These are phyloP conservation scores for Drosophila pruinosa DNA, from an alignment of 1,140 invertebrate species.

Conservation along the genomic window DNA sequence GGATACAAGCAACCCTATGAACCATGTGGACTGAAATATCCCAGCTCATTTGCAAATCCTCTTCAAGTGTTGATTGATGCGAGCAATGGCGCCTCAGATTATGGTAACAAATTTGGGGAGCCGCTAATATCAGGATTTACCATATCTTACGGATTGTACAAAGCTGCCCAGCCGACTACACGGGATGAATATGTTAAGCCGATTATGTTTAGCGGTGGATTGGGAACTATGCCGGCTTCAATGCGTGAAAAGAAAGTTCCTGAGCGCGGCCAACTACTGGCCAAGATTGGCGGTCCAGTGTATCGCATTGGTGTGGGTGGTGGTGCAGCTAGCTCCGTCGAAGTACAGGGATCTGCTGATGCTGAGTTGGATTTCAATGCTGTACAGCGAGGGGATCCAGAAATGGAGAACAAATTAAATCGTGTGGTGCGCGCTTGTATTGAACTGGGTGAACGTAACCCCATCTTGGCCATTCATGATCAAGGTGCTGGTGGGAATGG, in stretches of 20 bases:
- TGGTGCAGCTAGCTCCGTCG: slow-evolving; percentile 97
- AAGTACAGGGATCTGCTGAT: slow-evolving; percentile 94
- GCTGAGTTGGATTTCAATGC: slow-evolving; percentile 96
- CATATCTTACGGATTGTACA: slow-evolving; percentile 92
- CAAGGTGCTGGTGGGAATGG: slow-evolving; percentile 98
- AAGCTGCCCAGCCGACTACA: slow-evolving; percentile 84
- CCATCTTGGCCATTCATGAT: slow-evolving; percentile 89
- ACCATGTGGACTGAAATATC: slow-evolving; percentile 89
- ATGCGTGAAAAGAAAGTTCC: slow-evolving; percentile 64
- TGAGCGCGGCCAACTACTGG: slow-evolving; percentile 88
- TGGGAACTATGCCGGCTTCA: slow-evolving; percentile 89
- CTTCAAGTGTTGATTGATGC: slow-evolving; percentile 96
- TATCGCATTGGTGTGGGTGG: slow-evolving; percentile 99
- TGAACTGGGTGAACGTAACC: slow-evolving; percentile 92
- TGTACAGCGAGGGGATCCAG: slow-evolving; percentile 98
- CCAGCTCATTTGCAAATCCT: slow-evolving; percentile 94
- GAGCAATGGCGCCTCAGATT: slow-evolving; percentile 98
- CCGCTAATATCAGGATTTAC: slow-evolving; percentile 96
- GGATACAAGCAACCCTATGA: slow-evolving; percentile 95
- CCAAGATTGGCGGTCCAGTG: slow-evolving; percentile 98
- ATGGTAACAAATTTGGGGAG: slow-evolving; percentile 99
- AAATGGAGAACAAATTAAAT: slow-evolving; percentile 99
- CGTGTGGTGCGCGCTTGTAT: slow-evolving; percentile 95
- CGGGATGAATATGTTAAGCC: slow-evolving; percentile 98
- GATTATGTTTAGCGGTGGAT: slow-evolving; percentile 99